These are phyloP conservation scores for Neoscelio sp. DNA, from an alignment of 2,888 invertebrate genomes.

Conservation along the genomic window DNA sequence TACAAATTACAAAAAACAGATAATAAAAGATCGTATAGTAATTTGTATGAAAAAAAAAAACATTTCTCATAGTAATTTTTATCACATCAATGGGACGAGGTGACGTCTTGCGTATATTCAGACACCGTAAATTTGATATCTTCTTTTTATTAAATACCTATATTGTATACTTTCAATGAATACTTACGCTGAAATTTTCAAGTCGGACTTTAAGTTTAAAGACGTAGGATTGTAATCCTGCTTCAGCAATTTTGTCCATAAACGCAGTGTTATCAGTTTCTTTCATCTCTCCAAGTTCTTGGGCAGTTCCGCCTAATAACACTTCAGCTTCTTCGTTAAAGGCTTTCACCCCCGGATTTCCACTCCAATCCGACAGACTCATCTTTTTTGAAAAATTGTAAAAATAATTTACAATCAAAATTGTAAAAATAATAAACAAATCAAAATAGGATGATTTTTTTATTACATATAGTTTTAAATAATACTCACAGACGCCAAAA, in stretches of 20 bases:
- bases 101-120: no score
- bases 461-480: no score
- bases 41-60: neutral
- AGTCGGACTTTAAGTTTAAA: constrained; percentile 94
- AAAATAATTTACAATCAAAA: neutral
- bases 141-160: constrained; percentile 17
- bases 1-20: no score
- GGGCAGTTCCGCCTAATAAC: constrained; percentile 88
- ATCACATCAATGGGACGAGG: neutral
- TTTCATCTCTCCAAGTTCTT: constrained; percentile 91
- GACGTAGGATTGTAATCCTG: constrained; percentile 91
- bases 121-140: no score
- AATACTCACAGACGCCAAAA: no score
- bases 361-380: constrained; percentile 94
- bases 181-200: constrained; percentile 95
- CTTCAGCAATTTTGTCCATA: constrained; percentile 88
- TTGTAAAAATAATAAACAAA: constrained; percentile 7
- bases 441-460: no score
- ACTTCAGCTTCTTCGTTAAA: constrained; percentile 94
- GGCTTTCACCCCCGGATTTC: constrained; percentile 94
- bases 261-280: constrained; percentile 88
- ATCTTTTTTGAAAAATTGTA: constrained; percentile 85
- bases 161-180: constrained; percentile 1
- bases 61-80: no score
- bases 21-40: no score